Base-by-base conservation (phyloP, 2,113 vertebrate genomes). In the Nothocercus julius region DNA sequence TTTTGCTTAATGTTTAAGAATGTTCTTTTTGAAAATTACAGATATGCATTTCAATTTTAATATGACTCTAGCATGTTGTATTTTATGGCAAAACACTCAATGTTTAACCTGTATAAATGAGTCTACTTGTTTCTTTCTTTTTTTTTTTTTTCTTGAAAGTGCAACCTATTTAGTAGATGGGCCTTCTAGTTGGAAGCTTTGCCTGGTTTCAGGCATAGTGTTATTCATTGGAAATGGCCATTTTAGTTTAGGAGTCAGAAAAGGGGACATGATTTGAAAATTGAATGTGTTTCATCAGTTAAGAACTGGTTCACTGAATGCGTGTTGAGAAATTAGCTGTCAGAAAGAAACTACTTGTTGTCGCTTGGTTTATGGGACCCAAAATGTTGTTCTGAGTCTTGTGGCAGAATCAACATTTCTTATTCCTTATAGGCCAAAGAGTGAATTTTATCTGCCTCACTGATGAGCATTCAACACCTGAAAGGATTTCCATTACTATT, bases 301-400 rank as follows among this genome's bases (percentile, higher is more conserved):
- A 68, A 45, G 58, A 89, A 51, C 8, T 16, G 3, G 0, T 72
- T 92, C 81, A 13, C 32, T 85, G 51, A 85, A 86, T 54, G 12
- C 34, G 2, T 42, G 21, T 25, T 58, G 38, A 92, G 36, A 85
- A 85, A 67, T 70, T 30, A 58, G 7, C 47, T 10, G 19, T 86
- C 10, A 62, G 36, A 36, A 72, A 36, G 34, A 78, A 49, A 11
- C 8, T n/a, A 13, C 30, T 73, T 47, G 45, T 8, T 63, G 17
- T 34, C 3, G 0, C 24, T 78, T 0, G 0, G 2, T 88, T 13
- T 16, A 4, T 42, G 16, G 56, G 24, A 93, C 42, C 21, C 17
- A 27, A 93, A 38, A 0, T 0, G 1, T 67, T 63, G 8, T 63
- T 30, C 21, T 0, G 1, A 67, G 32, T 54, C 54, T 56, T 40